Conservation (phyloP, 1,140 invertebrate species). For the Drosophila tani region DNA sequence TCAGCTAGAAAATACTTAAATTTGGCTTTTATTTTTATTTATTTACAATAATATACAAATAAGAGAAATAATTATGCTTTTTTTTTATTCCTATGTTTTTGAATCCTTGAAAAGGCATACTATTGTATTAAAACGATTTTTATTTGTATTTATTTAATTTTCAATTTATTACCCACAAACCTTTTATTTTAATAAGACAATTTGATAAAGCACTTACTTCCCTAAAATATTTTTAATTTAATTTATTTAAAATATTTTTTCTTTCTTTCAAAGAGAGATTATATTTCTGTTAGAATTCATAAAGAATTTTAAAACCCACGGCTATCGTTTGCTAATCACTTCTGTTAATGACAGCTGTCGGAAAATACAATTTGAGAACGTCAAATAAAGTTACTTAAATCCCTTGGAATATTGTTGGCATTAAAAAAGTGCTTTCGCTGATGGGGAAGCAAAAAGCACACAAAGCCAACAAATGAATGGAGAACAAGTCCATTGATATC, state of each 20-base stretch:
- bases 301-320: not conserved
- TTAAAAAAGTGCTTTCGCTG: not conserved
- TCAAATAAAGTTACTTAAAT: not conserved
- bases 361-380: not conserved
- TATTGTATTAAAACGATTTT: too few species aligned
- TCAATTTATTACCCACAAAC: too few species aligned
- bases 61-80: too few species aligned
- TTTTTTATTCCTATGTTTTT: too few species aligned
- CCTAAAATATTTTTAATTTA: too few species aligned
- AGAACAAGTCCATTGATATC: conserved; percentile 17
- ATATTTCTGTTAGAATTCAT: not conserved
- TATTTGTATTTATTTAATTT: too few species aligned
- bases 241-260: not conserved
- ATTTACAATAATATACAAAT: too few species aligned
- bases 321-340: not conserved
- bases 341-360: not conserved
- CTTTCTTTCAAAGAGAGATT: not conserved
- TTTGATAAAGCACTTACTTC: too few species aligned
- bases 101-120: too few species aligned
- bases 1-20: too few species aligned
- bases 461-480: not conserved
- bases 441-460: not conserved
- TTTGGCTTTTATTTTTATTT: not conserved
- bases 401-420: not conserved
- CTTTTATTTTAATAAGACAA: too few species aligned